Evolutionary conservation across 2,113 vertebrate genomes (phyloP), one percentile per base, ranked within the genome.

Genomic region (Turnix velox): DNA sequence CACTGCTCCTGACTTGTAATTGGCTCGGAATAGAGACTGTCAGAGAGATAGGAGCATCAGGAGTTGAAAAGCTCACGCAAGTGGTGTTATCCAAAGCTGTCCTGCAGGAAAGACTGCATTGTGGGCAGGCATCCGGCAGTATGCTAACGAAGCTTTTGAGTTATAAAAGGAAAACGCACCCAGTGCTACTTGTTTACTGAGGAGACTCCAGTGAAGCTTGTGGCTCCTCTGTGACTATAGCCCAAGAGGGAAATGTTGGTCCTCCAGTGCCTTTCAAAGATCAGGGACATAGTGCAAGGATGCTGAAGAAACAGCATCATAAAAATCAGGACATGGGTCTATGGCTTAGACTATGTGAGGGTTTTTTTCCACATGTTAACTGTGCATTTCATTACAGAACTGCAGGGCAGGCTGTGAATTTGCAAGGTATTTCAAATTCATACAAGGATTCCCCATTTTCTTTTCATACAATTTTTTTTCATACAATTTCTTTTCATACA

Each of bases 1-100:
- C 69, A 77, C 33, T 57, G 91, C 86, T 84, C 40, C 81, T 92
- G 91, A 95, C 88, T 94, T 84, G 61, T 75, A 82, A 84, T 65
- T 49, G 65, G 40, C 69, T 94, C 69, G 39, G 58, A 87, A 92
- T 43, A 75, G 69, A 85, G 72, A 87, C 33, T 12, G 3, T n/a
- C 63, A 77, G 91, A 87, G 75, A 89, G 77, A 77, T 5, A 16
- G 22, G 27, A 87, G 72, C 25, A 15, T 12, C 75, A n/a, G n/a
- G 48, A 65, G 58, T 7, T 14, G 48, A 87, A 87, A 83, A 93
- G 17, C 54, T 95, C 63, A 30, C 2, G 10, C 45, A 45, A 89
- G 28, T 2, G 2, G 2, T 73, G 46, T n/a, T 57, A 48, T 7
- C 23, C 46, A n/a, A 49, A 72, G 48, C 42, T 88, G 23, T 24